Conservation (phyloP, 2,797 vertebrate genomes). For the Mormyrus hasselquistii region DNA sequence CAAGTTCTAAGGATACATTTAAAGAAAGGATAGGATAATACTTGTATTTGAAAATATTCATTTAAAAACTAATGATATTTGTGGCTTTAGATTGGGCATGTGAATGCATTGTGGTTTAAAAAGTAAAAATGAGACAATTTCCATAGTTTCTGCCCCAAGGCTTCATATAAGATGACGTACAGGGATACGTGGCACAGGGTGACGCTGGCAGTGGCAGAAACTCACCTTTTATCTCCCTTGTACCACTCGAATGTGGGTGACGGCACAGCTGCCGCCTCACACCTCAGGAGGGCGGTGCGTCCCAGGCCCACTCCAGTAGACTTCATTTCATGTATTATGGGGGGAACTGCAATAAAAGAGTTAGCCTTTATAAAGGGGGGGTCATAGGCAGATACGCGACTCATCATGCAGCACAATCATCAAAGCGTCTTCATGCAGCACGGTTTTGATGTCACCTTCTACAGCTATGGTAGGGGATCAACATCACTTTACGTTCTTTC, state of each 20-base stretch:
- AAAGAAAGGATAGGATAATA: not conserved
- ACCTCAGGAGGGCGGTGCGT: conserved; percentile 82
- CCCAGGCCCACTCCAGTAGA: conserved; percentile 78
- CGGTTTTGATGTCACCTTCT: not conserved
- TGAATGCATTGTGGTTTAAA: not conserved
- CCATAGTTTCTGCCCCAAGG: not conserved
- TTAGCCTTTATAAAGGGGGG: not conserved
- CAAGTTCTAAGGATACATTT: not conserved
- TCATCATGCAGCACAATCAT: no score
- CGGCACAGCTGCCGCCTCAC: conserved; percentile 90
- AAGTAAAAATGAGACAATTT: not conserved
- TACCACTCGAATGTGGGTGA: conserved; percentile 89
- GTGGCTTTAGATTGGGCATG: not conserved
- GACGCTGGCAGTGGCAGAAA: not conserved
- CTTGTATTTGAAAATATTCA: not conserved
- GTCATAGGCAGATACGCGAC: not conserved
- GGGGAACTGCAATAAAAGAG: conserved; percentile 72
- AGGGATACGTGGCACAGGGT: not conserved
- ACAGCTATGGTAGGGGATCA: not conserved
- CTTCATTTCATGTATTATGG: conserved; percentile 94
- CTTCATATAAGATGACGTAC: not conserved
- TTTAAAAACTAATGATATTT: not conserved
- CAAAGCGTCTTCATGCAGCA: not conserved
- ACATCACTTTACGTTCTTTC: not conserved
- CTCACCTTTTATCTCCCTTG: conserved; percentile 97